Conservation (phyloP, 2,888 invertebrate species). For the Eulithis prunata region DNA sequence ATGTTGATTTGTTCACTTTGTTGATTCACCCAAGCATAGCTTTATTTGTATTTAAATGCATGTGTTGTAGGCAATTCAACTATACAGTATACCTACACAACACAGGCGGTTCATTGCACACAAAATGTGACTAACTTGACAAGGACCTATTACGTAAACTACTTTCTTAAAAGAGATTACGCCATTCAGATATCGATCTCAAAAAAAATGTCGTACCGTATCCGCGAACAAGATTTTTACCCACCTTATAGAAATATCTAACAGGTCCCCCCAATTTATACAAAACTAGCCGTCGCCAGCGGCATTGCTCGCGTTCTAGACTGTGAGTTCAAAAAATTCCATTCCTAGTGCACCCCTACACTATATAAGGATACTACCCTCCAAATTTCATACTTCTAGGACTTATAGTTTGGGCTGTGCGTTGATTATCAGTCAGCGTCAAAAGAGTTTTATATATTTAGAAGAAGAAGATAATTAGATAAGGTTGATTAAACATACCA, state of each 20-base stretch:
- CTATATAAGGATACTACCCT: no score
- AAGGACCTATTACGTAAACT: conserved; percentile 30
- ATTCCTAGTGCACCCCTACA: no score
- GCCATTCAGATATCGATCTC: conserved; percentile 26
- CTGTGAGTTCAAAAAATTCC: no score
- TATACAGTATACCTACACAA: neutral
- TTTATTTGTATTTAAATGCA: neutral
- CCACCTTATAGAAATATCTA: conserved; percentile 4
- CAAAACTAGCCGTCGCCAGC: no score
- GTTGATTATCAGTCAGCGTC: no score
- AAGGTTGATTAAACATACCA: conserved; percentile 70
- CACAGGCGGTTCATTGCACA: conserved; percentile 9
- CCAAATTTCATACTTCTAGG: no score
- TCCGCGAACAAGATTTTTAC: conserved; percentile 12
- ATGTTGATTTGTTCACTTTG: conserved; percentile 19
- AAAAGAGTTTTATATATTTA: no score
- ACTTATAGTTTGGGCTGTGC: no score
- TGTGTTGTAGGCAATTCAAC: neutral
- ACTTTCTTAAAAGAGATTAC: conserved; percentile 40
- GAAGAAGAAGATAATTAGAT: conserved; percentile 6
- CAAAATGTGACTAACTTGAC: conserved; percentile 16
- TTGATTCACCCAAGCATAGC: conserved; percentile 23
- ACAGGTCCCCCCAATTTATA: neutral
- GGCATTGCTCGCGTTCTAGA: no score
- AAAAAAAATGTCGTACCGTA: conserved; percentile 15